These are phyloP conservation scores for Mystacides longicornis DNA, from an alignment of 2,888 invertebrate species.

Conservation along the genomic window DNA sequence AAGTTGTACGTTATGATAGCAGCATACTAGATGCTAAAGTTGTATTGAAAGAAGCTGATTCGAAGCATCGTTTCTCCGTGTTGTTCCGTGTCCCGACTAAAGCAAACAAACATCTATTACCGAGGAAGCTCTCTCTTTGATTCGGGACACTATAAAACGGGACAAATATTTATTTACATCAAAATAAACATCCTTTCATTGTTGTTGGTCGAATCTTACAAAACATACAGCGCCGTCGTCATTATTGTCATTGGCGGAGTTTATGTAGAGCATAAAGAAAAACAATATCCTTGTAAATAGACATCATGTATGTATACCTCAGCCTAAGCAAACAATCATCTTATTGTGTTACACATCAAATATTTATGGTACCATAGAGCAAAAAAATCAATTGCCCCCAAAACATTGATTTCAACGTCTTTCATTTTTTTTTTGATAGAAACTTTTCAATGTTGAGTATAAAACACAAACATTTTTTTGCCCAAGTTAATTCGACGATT, in stretches of 20 bases:
- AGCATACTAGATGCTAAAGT: too few relatives aligned
- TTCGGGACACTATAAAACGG: background rate
- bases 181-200: background rate
- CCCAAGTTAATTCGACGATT: too few relatives aligned
- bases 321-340: background rate
- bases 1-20: too few relatives aligned
- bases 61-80: too few relatives aligned
- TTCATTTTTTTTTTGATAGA: too few relatives aligned
- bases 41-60: too few relatives aligned
- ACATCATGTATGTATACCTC: background rate
- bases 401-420: too few relatives aligned
- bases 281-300: background rate
- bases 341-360: background rate
- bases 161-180: background rate
- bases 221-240: background rate
- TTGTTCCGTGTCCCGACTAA: background rate
- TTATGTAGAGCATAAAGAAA: background rate
- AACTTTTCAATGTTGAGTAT: too few relatives aligned
- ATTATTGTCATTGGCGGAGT: background rate
- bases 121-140: background rate
- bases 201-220: background rate
- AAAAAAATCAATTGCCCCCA: too few relatives aligned
- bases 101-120: background rate
- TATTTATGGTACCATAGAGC: too few relatives aligned
- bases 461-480: too few relatives aligned